Base-by-base conservation (phyloP, 2,888 invertebrate genomes). In the Rhagium mordax region DNA sequence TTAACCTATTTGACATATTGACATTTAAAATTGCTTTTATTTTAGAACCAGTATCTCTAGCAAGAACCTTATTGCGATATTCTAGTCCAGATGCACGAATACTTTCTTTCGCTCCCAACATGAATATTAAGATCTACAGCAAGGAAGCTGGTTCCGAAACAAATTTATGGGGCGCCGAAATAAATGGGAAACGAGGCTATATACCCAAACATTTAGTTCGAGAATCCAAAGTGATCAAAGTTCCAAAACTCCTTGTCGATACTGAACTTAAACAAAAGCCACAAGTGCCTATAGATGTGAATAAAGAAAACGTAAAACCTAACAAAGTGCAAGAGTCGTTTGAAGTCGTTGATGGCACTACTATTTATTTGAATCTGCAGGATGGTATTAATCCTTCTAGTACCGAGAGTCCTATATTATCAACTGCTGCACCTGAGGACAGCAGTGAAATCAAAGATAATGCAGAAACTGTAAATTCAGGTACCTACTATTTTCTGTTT, bases 121-220 rank as follows among this genome's bases (percentile, higher is more conserved):
- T 87, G 6, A 88, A 91, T 0, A 91, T 93, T 8, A 88, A 87
- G 59, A 89, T 95, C 75, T 92, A 88, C 82, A 94, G 94, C 86
- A 95, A 95, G 88, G 91, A 92, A 79, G 93, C 93, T 82, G 94
- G 93, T 61, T 87, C 88, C 24, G 88, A 91, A 74, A 70, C 82
- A 20, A 91, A 92, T 75, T 85, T 92, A 61, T 95, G 94, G 94
- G 94, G 92, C 76, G 93, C 91, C 55, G 91, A 91, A 87, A 92
- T 94, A 57, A 88, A 91, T 77, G 94, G 93, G 29, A 90, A 91
- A 83, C 86, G 91, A 72, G 95, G 95, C 21, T 95, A 93, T 86
- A 91, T 91, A 0, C 92, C 91, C 21, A 87, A 88, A 66, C 83
- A 82, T 0, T 89, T 92, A 79, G 84, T 95, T 62, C 88, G 88